Evolutionary conservation across 1,140 invertebrate species (phyloP), one percentile per base, ranked within the genome.

Genomic region (Lepidotrigona ventralis): DNA sequence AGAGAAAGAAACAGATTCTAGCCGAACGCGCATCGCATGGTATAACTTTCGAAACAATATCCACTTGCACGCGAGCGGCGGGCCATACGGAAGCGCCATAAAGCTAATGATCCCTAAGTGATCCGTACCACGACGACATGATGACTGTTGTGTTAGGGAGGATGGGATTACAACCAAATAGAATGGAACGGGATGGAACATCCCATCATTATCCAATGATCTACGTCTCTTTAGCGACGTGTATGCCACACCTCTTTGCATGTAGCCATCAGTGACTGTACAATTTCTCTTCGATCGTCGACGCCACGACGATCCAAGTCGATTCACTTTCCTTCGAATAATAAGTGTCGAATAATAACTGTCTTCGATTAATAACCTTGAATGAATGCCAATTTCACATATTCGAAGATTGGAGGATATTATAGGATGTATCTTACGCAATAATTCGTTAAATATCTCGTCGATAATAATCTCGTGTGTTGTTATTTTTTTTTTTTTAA

Each of bases 131-230:
- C 85, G 88, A 90, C 87, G 87, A 89, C 88, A 85, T 83, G 89
- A 90, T 90, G 87, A 90, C 84, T 89, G 89, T 87, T 88, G 83
- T 85, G 73, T 86, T 80, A 87, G 84, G 75, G 88, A 89, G 88
- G 88, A 90, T 84, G 86, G 75, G 88, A 91, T 86, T 86, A 88
- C 84, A 86, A 85, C 54, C 88, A 88, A 89, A 86, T 75, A 84
- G 80, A 88, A 90, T 81, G 84, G 89, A 89, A 90, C 87, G 90
- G 85, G 85, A 89, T 77, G 88, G 82, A 86, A 91, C 90, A 91
- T 91, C 90, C 90, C 84, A 91, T 91, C 89, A 91, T 91, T 91
- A 91, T 91, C 85, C 90, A 91, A 91, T 91, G 90, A 91, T 91
- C 85, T 69, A 84, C 86, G 80, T 89, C 87, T 90, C 89, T 90